phyloP scores from a whole-genome alignment of 2,797 vertebrate species.

The Mormyrus proboscirostris region DNA sequence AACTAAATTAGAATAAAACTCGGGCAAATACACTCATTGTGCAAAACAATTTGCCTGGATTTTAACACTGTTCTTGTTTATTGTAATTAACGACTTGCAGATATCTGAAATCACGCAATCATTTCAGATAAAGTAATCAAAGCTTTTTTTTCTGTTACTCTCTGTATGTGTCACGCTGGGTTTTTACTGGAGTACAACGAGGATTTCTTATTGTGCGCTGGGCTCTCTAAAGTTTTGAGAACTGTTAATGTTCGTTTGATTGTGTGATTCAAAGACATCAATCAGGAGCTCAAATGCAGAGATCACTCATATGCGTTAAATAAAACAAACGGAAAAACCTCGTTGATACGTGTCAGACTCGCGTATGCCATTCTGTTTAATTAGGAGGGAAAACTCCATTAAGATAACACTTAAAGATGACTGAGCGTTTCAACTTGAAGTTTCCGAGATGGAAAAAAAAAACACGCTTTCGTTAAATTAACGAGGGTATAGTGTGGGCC shows the following conservation, averaged over 20 bases:
- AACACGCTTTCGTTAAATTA: background rate
- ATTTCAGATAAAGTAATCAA: conserved; percentile 10
- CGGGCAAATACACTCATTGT: background rate
- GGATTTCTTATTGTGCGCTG: background rate
- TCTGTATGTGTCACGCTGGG: background rate
- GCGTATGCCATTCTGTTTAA: background rate
- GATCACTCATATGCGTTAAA: background rate
- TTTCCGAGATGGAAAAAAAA: background rate
- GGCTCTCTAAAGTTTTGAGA: background rate
- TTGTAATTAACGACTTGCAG: background rate
- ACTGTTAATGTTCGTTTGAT: background rate
- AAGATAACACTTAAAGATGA: background rate
- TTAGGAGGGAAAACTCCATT: conserved; percentile 4
- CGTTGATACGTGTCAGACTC: background rate
- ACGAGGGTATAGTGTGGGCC: background rate
- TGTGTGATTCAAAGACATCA: background rate
- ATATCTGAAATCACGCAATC: background rate
- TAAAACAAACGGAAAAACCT: background rate
- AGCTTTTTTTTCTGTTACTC: background rate
- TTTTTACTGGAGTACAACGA: background rate
- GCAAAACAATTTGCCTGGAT: background rate
- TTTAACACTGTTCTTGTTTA: background rate
- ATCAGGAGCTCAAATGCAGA: background rate
- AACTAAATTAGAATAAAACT: background rate
- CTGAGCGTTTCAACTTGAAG: background rate